Evolutionary conservation across 2,888 invertebrate species (phyloP), one percentile per base, ranked within the genome.

Genomic region (Ormyrus thymus): DNA sequence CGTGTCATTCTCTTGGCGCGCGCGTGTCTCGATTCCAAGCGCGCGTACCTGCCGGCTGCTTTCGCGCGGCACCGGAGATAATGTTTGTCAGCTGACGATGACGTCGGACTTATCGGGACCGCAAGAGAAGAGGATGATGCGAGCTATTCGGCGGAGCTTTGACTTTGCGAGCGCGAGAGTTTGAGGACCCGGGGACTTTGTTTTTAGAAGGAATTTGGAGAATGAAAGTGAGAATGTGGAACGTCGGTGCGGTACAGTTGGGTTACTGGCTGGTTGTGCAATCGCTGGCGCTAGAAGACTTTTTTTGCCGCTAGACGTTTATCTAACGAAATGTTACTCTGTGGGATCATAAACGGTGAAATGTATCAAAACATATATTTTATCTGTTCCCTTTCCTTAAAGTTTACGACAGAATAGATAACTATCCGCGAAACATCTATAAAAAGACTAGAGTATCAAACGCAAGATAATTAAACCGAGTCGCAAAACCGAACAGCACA

Each of bases 211-310:
- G 62, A 68, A 69, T 65, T 64, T 5, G 1, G 58, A n/a, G 46
- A 59, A 71, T 13, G 65, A 76, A 76, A 64, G 70, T 76, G 58
- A 76, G 56, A 68, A 64, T 13, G 9, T 43, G 55, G 55, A 58
- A 65, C 55, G 48, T 56, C 56, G 7, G 8, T 4, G 45, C 7
- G 13, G n/a, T 48, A 13, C 45, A 58, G 58, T 69, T 69, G 48
- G n/a, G 3, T 56, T 13, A 13, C 56, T 29, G 29, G 29, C 13
- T 13, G 1, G 29, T 15, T 43, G 53, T 8, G 53, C 51, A 29
- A 53, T 15, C 46, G 8, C 13, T 48, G 64, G 29, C 29, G 29
- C 4, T 29, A 29, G 4, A 29, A 4, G 29, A 29, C 2, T 0
- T 29, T 29, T 29, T 29, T 29, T 29, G 29, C 29, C 4, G 4